These are phyloP conservation scores for Actinia tenebrosa DNA, from an alignment of 64 coral and sea anemone genomes.

Conservation along the genomic window DNA sequence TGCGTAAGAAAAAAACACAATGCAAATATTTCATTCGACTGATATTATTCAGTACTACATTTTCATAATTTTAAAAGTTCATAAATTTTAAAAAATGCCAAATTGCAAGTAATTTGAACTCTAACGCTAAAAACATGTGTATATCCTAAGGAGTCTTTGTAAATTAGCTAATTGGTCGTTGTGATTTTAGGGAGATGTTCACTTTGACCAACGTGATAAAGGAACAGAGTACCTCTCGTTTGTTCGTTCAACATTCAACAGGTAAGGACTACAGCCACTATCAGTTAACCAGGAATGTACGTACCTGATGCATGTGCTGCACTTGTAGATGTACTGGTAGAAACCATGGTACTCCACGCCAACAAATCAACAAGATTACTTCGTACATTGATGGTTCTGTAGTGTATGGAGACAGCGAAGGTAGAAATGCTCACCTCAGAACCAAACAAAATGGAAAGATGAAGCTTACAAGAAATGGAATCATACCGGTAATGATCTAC, in stretches of 20 bases:
- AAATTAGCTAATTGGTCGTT: neutral
- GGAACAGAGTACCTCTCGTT: slow-evolving; percentile 68
- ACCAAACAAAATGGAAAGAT: slow-evolving; percentile 74
- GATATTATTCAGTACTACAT: too few species aligned
- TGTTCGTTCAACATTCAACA: slow-evolving; percentile 85
- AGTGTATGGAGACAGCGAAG: slow-evolving; percentile 63
- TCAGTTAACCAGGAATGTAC: neutral
- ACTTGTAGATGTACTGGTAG: slow-evolving; percentile 63
- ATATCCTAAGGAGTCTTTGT: too few species aligned
- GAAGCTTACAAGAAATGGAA: slow-evolving; percentile 53
- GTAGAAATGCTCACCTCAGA: slow-evolving; percentile 48
- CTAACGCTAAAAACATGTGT: too few species aligned
- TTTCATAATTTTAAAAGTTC: too few species aligned
- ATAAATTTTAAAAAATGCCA: too few species aligned
- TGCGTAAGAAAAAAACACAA: neutral
- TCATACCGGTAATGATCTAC: slow-evolving; percentile 55
- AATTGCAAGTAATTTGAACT: too few species aligned
- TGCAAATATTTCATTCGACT: too few species aligned
- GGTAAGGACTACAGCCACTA: slow-evolving; percentile 9
- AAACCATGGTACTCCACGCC: slow-evolving; percentile 25
- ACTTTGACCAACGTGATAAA: slow-evolving; percentile 68
- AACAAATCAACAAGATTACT: slow-evolving; percentile 80
- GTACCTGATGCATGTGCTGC: neutral
- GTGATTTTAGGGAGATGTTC: slow-evolving; percentile 68
- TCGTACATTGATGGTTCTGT: slow-evolving; percentile 87